Evolutionary conservation across 1,140 invertebrate species (phyloP), one percentile per base, ranked within the genome.

Genomic region (Anadara kagoshimensis): DNA sequence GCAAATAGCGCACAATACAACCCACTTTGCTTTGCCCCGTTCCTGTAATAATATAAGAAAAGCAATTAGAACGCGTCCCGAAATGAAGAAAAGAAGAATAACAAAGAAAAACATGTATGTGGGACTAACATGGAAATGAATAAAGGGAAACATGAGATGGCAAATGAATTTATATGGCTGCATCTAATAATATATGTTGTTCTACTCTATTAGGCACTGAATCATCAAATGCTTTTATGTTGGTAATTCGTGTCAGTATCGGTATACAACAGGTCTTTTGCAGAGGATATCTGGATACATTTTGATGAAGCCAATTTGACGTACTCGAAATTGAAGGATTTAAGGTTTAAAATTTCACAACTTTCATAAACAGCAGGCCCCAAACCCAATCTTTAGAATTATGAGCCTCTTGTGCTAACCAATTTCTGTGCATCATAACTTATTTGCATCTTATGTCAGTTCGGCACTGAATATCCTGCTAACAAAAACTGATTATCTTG

Each of bases 11-110:
- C 62, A 59, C 75, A 78, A 56, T 54, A 78, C 16, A 80, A 22
- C 1, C 78, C 78, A 57, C 75, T 80, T 47, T 64, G 66, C 49
- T 73, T 67, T 49, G 66, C 69, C 8, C 78, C 78, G 66, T 80
- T 66, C 68, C 78, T 80, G 51, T n/a, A 45, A 47, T 43, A 36
- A 36, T 36, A 36, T 36, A 3, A 36, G 29, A 36, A 36, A 36
- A n/a, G 0, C 10, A 61, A 36, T n/a, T 44, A 18, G 18, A 41
- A 22, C 14, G 12, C 41, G 1, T 41, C 14, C 2, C 18, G 14
- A 20, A 20, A 57, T 20, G 5, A 1, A 18, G 24, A 57, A 57
- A 2, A 20, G 12, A 57, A 57, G 1, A 20, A 20, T 8, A 14
- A 3, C 24, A 57, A 57, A 0, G 12, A 24, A 57, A 49, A 49